Evolutionary conservation across 2,797 vertebrate genomes (phyloP), one percentile per base, ranked within the genome.

Genomic region (Acridotheres tristis): DNA sequence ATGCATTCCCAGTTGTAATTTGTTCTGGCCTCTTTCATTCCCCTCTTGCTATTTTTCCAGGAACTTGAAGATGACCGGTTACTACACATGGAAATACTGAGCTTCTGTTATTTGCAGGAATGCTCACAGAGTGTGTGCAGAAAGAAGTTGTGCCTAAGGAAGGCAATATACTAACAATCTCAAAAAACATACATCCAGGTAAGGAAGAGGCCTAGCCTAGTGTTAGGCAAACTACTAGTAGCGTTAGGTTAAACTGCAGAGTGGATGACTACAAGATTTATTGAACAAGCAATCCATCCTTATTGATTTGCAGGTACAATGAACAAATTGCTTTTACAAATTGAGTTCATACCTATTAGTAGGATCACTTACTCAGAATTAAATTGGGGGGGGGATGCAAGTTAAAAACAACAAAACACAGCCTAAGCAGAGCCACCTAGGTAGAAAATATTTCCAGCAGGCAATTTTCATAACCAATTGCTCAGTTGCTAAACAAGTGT

Each of bases 51-150:
- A 18, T 53, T 92, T 96, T 95, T 96, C 94, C 95, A 94, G 66
- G 94, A 97, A 93, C 87, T 88, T 86, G 68, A 93, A 78, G 73
- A 88, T 69, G 76, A 73, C 54, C 79, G 45, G 51, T 81, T 91
- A 66, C 76, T 88, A 59, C 0, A 0, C 82, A 88, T 53, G 85
- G 91, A 94, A 96, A 94, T 34, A 61, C 13, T 84, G 76, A 96
- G 36, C 69, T 95, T 72, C 82, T 26, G 7, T 40, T 88, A 61
- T 61, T 91, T 88, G 40, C 79, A 90, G 55, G 59, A 93, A 86
- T 74, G 73, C 13, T 88, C 68, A 85, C 10, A 85, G 65, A 65
- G 54, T 30, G 3, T 42, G 11, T 30, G 55, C 1, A 16, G 40
- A 74, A 86, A 88, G 12, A 66, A 69, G 7, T 6, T 40, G 23